These are phyloP conservation scores for Eledona agricola DNA, from an alignment of 2,888 invertebrate species.

Conservation along the genomic window DNA sequence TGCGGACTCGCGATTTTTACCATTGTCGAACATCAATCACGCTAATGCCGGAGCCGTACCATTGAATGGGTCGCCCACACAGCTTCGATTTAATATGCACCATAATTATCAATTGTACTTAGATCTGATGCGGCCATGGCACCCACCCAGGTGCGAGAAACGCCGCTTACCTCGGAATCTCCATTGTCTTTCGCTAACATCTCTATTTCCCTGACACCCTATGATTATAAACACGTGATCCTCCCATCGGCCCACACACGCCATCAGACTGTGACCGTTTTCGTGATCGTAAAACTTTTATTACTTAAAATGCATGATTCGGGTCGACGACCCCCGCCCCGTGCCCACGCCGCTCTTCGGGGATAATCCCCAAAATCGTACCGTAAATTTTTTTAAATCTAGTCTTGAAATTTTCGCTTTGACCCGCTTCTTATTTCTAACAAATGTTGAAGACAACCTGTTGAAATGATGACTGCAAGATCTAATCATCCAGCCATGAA, in stretches of 20 bases:
- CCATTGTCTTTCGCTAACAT: slow-evolving; percentile 53
- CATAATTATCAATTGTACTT: slow-evolving; percentile 42
- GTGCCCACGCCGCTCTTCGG: slow-evolving; percentile 5
- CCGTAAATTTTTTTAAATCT: too few relatives aligned
- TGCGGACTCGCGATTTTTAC: slow-evolving; percentile 31
- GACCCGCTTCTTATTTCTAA: neutral
- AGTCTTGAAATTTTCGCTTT: too few relatives aligned
- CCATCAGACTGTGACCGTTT: slow-evolving; percentile 33
- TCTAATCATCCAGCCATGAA: slow-evolving; percentile 10
- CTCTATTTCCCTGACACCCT: slow-evolving; percentile 52
- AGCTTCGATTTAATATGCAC: slow-evolving; percentile 33
- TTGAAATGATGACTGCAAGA: slow-evolving; percentile 17
- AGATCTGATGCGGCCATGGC: slow-evolving; percentile 40
- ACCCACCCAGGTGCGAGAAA: slow-evolving; percentile 47
- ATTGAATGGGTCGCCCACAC: slow-evolving; percentile 35
- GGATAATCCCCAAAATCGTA: too few relatives aligned
- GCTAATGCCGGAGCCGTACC: slow-evolving; percentile 25
- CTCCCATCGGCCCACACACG: slow-evolving; percentile 42
- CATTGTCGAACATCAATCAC: slow-evolving; percentile 32
- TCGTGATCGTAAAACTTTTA: slow-evolving; percentile 34
- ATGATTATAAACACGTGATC: slow-evolving; percentile 48
- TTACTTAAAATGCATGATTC: slow-evolving; percentile 31
- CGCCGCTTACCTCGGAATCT: slow-evolving; percentile 45
- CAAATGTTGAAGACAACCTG: slow-evolving; percentile 12
- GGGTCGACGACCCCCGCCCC: slow-evolving; percentile 28